These are phyloP conservation scores for Naja naja DNA, from an alignment of 2,113 vertebrate genomes.

Conservation along the genomic window DNA sequence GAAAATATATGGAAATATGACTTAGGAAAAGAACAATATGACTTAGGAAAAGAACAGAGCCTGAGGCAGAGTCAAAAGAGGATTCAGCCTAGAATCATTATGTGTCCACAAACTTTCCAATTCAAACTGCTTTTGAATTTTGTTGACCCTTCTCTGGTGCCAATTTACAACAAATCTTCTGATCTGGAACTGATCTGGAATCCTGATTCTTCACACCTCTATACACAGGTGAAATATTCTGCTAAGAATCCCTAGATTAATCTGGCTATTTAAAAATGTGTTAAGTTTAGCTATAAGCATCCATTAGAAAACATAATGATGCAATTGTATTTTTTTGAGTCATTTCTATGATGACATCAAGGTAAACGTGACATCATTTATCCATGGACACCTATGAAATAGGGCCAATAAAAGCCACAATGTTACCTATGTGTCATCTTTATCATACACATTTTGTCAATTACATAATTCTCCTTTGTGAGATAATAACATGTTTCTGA, in stretches of 20 bases:
- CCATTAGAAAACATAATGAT: neutral
- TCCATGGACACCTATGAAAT: neutral
- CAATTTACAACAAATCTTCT: neutral
- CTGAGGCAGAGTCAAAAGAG: neutral
- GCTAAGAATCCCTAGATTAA: conserved; percentile 73
- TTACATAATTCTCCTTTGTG: neutral
- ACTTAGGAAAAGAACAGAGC: neutral
- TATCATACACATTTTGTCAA: neutral
- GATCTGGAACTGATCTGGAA: conserved; percentile 22
- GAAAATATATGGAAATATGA: conserved; percentile 58
- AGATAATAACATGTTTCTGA: neutral
- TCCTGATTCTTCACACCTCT: conserved; percentile 54
- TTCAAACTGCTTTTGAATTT: neutral
- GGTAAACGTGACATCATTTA: neutral
- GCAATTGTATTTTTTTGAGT: neutral
- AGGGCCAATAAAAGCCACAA: neutral
- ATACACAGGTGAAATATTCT: conserved; percentile 72
- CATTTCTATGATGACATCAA: neutral
- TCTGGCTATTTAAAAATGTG: conserved; percentile 76
- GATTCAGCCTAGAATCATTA: neutral
- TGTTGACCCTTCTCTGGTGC: neutral
- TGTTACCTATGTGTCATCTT: neutral
- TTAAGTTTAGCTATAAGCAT: conserved; percentile 33
- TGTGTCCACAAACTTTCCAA: neutral
- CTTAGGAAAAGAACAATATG: neutral